Conservation (phyloP, 2,888 invertebrate genomes). For the Scaptomyza tumidula region DNA sequence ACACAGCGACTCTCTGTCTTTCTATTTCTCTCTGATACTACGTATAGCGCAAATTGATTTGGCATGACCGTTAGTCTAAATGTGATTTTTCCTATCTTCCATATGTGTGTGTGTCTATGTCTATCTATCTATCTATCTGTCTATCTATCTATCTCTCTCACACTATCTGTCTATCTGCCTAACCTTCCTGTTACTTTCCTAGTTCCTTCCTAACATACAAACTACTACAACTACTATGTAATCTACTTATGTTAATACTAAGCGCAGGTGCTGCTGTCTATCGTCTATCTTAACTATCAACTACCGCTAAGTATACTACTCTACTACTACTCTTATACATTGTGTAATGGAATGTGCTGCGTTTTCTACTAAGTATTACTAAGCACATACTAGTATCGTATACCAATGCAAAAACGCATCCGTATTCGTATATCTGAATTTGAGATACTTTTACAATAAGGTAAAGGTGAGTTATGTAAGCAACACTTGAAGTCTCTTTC, state of each 20-base stretch:
- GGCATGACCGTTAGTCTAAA: slow-evolving; percentile 75
- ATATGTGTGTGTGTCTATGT: slow-evolving; percentile 57
- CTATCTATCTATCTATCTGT: slow-evolving; percentile 34
- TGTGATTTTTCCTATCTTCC: slow-evolving; percentile 56
- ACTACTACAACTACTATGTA: slow-evolving; percentile 21
- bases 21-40: slow-evolving; percentile 48
- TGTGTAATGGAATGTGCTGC: slow-evolving; percentile 67
- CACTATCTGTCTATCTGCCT: slow-evolving; percentile 27
- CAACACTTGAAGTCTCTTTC: slow-evolving; percentile 24
- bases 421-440: slow-evolving; percentile 35
- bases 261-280: slow-evolving; percentile 49
- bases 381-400: slow-evolving; percentile 49
- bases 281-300: slow-evolving; percentile 36
- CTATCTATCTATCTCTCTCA: slow-evolving; percentile 37
- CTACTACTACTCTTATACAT: slow-evolving; percentile 31
- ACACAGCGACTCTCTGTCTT: slow-evolving; percentile 50
- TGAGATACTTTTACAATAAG: slow-evolving; percentile 14
- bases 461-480: slow-evolving; percentile 50
- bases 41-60: slow-evolving; percentile 70
- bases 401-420: slow-evolving; percentile 36
- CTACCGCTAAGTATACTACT: slow-evolving; percentile 42
- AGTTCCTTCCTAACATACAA: slow-evolving; percentile 16
- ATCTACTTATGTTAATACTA: slow-evolving; percentile 28
- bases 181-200: slow-evolving; percentile 24
- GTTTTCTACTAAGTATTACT: slow-evolving; percentile 61